Percentiles rank a stretch among this genome's conserved stretches.
Conservation (phyloP, 2,888 invertebrate species). For the Acrocyrtus sp. region DNA sequence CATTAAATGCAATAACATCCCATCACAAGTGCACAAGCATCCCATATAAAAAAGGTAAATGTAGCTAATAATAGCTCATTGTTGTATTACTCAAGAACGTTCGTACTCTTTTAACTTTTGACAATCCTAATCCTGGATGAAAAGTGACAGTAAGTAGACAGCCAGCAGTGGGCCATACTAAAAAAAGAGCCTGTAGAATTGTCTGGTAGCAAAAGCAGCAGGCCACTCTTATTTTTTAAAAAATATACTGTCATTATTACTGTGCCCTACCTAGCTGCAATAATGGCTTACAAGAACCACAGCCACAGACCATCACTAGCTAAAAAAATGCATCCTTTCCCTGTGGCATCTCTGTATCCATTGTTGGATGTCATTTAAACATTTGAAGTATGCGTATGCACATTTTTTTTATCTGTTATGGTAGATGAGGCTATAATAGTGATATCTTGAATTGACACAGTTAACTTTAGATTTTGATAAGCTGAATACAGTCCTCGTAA, state of each 20-base stretch:
- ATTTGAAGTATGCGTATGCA: slow-evolving; percentile 29
- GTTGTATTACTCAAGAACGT: too few species aligned
- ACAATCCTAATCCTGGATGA: slow-evolving; percentile 35
- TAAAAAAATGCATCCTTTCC: slow-evolving; percentile 17
- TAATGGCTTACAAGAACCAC: not conserved
- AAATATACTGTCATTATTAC: not conserved
- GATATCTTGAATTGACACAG: too few species aligned
- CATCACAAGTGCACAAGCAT: slow-evolving; percentile 19
- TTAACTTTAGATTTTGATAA: too few species aligned
- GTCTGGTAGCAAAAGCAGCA: too few species aligned
- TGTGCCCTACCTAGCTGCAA: too few species aligned
- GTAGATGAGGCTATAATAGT: too few species aligned
- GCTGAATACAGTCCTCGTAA: too few species aligned
- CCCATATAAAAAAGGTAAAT: not conserved
- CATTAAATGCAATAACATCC: slow-evolving; percentile 33
- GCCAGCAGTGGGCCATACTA: slow-evolving; percentile 38
- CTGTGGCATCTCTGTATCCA: not conserved
- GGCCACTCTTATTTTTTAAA: too few species aligned
- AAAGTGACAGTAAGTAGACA: slow-evolving; percentile 49
- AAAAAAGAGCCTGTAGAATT: not conserved
- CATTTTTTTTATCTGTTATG: too few species aligned
- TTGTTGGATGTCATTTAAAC: slow-evolving; percentile 18
- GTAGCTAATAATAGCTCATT: slow-evolving; percentile 15
- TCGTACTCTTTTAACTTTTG: too few species aligned
- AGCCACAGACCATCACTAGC: not conserved